These are phyloP conservation scores for Halichondria panicea DNA, from an alignment of 37 sponge, comb jelly and placozoan species.

Conservation along the genomic window DNA sequence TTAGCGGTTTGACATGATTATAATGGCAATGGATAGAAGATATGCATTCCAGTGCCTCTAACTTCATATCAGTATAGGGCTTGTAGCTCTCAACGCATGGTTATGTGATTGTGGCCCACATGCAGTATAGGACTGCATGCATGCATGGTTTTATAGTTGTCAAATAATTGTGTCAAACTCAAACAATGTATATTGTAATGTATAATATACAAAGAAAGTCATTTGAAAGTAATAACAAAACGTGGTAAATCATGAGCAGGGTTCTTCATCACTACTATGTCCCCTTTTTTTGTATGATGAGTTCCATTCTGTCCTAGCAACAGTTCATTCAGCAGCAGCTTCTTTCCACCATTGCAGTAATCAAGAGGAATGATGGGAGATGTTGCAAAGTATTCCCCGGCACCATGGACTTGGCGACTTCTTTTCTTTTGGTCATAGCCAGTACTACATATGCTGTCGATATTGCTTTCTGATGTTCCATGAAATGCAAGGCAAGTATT, in stretches of 20 bases:
- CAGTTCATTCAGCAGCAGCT: conserved; percentile 81
- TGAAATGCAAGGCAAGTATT: conserved; percentile 81
- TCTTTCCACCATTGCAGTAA: conserved; percentile 72
- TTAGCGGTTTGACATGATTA: no score
- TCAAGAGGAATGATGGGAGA: conserved; percentile 47
- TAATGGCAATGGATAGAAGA: no score
- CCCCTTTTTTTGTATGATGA: conserved; percentile 72
- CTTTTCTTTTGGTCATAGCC: conserved; percentile 61
- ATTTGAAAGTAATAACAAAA: conserved; percentile 59
- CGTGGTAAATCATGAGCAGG: conserved; percentile 83
- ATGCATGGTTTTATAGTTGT: no score
- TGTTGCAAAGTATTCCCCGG: conserved; percentile 84
- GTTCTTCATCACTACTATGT: conserved; percentile 79
- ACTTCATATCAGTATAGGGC: no score
- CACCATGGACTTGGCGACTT: conserved; percentile 75
- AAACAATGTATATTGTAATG: no score
- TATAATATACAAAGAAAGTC: no score
- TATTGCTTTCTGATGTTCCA: conserved; percentile 67
- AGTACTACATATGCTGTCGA: conserved; percentile 69
- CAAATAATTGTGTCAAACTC: no score
- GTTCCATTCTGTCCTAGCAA: conserved; percentile 55
- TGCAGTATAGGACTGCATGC: no score
- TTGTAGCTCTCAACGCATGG: no score
- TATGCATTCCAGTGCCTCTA: no score
- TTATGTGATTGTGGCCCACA: no score